Conservation (phyloP, 2,113 vertebrate species). For the Microcebus jonahi region DNA sequence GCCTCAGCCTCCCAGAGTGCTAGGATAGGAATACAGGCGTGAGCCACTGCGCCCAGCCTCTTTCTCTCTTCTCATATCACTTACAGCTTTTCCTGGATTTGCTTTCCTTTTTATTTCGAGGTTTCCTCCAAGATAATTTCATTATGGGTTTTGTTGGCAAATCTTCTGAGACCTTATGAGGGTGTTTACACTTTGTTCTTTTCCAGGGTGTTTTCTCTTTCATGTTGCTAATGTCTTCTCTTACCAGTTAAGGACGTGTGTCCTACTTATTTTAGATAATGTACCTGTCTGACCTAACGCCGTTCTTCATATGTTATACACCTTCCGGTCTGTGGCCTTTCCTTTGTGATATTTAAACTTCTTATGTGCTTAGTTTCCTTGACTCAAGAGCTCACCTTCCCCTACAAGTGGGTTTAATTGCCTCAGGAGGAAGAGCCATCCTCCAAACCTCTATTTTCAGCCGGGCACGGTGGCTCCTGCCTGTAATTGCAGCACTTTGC, state of each 20-base stretch:
- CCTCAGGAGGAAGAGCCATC: background rate
- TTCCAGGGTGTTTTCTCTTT: background rate
- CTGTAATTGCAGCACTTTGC: too few relatives aligned
- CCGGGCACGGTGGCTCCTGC: too few relatives aligned
- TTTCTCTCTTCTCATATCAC: background rate
- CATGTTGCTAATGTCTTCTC: background rate
- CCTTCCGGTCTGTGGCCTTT: too few relatives aligned
- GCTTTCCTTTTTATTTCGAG: background rate
- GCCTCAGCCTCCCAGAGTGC: too few relatives aligned
- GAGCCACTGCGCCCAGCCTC: background rate
- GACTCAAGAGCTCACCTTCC: background rate
- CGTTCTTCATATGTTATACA: background rate
- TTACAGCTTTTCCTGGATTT: background rate
- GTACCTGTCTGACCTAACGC: background rate
- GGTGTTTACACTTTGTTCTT: background rate
- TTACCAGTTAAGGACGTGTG: background rate
- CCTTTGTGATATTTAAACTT: background rate
- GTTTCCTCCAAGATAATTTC: conserved; percentile 4
- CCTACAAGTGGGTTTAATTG: background rate
- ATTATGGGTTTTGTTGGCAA: conserved; percentile 8
- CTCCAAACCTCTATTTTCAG: background rate
- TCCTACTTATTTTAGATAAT: background rate
- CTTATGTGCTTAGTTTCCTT: background rate
- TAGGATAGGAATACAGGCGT: too few relatives aligned
- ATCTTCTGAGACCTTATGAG: background rate